Evolutionary conservation across 2,113 vertebrate genomes (phyloP), one percentile per base, ranked within the genome.

Genomic region (Amphiprion ocellaris): DNA sequence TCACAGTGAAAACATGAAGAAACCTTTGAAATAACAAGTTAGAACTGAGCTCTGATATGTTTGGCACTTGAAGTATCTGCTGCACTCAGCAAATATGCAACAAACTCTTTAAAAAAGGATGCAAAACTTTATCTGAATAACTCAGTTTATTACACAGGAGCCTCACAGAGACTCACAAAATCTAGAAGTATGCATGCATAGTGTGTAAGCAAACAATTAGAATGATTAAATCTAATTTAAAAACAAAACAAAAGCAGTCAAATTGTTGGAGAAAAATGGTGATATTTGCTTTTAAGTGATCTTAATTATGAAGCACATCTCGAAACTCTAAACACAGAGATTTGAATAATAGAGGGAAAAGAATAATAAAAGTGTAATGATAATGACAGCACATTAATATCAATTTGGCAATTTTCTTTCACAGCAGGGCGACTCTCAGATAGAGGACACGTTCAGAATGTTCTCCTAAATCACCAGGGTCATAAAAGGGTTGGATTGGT

Each of bases 311-410:
- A 10, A 61, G 46, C 33, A 26, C 11, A 28, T 71, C 39, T 41
- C 4, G 10, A 41, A 49, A 26, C 39, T 71, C 14, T 6, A 64
- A 33, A 56, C 37, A n/a, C 23, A 30, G 10, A 49, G 16, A 39
- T 70, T 21, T 60, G 6, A 0, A 0, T 54, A 23, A 56, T 21
- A 49, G 26, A 21, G 19, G 52, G 24, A 19, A 52, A 8, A 12
- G 23, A 19, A 53, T 17, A 54, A 37, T 8, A 1, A 47, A 11
- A 64, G 52, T 37, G n/a, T 39, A 21, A 39, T 30, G 14, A 9
- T 21, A 74, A 49, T 81, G 49, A 67, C 4, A 15, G 52, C 28
- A 21, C 8, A 58, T 71, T 46, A 14, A 66, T 46, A 68, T 55
- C 50, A 46, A 65, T 24, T 65, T 65, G 30, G 41, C 24, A 50